Evolutionary conservation across 2,888 invertebrate genomes (phyloP).

Genomic region (Amiota mariae): DNA sequence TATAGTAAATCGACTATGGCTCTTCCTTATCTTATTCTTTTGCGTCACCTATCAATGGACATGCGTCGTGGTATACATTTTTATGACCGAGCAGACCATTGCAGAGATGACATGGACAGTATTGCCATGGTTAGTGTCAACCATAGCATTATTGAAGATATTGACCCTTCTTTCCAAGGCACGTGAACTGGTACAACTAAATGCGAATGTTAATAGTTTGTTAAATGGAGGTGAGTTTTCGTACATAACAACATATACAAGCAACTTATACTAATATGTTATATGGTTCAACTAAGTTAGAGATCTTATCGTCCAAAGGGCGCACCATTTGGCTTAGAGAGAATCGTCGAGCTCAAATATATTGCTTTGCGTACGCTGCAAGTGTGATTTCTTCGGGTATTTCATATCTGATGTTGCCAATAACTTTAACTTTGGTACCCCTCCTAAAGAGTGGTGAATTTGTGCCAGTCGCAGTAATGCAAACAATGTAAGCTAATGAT

Average conservation of each 20-base stretch:
- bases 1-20: background rate
- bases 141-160: background rate
- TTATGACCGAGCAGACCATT: background rate
- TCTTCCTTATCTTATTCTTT: background rate
- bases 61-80: background rate
- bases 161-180: background rate
- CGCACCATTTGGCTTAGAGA: background rate
- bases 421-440: background rate
- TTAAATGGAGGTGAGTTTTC: background rate
- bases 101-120: background rate
- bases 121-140: background rate
- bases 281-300: background rate
- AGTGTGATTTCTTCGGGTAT: background rate
- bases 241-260: too few species aligned
- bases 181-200: background rate
- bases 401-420: background rate
- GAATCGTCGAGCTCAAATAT: background rate
- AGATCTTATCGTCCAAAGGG: background rate
- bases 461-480: background rate
- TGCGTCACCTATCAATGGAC: background rate
- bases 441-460: background rate
- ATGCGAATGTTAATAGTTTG: background rate
- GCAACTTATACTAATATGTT: too few species aligned
- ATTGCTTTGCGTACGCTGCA: background rate
- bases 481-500: background rate